A percentile compares a stretch with the other conserved stretches of the same genome.
Conservation (phyloP, 2,888 invertebrate genomes). For the Rotaria magnacalcarata region DNA sequence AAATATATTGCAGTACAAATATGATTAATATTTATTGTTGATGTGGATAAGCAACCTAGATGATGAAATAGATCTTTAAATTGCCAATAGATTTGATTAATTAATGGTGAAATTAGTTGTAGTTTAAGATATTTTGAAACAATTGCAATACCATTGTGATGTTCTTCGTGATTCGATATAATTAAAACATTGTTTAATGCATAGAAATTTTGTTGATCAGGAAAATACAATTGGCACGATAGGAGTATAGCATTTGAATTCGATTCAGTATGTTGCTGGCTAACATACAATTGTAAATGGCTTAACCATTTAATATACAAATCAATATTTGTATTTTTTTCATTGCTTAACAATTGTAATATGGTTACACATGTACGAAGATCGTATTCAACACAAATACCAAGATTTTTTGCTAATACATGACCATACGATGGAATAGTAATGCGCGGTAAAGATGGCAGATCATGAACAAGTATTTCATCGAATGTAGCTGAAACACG, state of each 20-base stretch:
- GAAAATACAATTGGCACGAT: not conserved
- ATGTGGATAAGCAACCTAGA: not conserved
- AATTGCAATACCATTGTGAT: not conserved
- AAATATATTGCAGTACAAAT: not conserved
- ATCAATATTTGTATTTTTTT: constrained; percentile 5
- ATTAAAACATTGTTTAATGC: constrained; percentile 9
- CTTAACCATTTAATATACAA: constrained; percentile 38
- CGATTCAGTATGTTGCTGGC: not conserved
- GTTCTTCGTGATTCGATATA: not conserved
- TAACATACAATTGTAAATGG: constrained; percentile 37
- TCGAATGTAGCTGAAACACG: not conserved
- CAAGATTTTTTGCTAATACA: constrained; percentile 24
- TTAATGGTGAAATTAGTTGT: not conserved
- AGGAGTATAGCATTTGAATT: not conserved
- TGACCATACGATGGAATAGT: constrained; percentile 20
- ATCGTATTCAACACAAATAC: constrained; percentile 6
- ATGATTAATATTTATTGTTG: not conserved
- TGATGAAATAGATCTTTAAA: constrained; percentile 24
- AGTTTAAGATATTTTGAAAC: constrained; percentile 38
- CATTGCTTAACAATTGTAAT: not conserved
- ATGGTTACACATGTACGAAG: constrained; percentile 27
- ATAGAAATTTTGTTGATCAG: not conserved
- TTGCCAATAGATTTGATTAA: constrained; percentile 34
- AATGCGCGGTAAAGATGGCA: constrained; percentile 27
- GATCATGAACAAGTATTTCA: not conserved